phyloP scores from a whole-genome alignment of 2,797 vertebrate species.

The Macrochelys suwanniensis region DNA sequence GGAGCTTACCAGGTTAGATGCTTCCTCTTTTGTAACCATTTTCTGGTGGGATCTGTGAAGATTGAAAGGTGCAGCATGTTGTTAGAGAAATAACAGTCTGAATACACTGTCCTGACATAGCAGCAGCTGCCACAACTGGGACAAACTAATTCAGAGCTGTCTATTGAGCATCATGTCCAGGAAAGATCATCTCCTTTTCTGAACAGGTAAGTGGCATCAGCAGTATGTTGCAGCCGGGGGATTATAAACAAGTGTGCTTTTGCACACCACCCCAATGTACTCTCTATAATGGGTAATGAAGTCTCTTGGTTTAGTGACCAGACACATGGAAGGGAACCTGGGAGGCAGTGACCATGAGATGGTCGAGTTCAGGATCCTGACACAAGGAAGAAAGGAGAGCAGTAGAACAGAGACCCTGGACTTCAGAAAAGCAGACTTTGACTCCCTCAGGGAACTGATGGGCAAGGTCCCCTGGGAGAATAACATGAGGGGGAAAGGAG shows the following conservation, averaged over 20 bases:
- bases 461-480: too few species aligned
- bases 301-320: background rate
- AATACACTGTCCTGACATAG: background rate
- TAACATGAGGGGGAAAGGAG: too few species aligned
- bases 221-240: background rate
- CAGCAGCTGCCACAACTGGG: background rate
- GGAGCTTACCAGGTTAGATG: slow-evolving; percentile 81
- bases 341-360: too few species aligned
- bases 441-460: too few species aligned
- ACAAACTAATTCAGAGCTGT: background rate
- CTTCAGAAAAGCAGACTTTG: too few species aligned
- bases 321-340: background rate
- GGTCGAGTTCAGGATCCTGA: too few species aligned
- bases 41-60: slow-evolving; percentile 80
- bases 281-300: background rate
- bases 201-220: background rate
- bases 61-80: background rate
- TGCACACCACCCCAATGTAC: background rate
- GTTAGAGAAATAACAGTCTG: accelerated
- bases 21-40: slow-evolving; percentile 80
- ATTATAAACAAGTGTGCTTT: background rate
- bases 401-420: too few species aligned
- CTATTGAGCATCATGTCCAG: background rate
- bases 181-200: background rate
- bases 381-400: too few species aligned